Percentiles rank a stretch among this genome's conserved stretches.
Conservation (phyloP, 1,140 invertebrate genomes). For the Lethocerus indicus region DNA sequence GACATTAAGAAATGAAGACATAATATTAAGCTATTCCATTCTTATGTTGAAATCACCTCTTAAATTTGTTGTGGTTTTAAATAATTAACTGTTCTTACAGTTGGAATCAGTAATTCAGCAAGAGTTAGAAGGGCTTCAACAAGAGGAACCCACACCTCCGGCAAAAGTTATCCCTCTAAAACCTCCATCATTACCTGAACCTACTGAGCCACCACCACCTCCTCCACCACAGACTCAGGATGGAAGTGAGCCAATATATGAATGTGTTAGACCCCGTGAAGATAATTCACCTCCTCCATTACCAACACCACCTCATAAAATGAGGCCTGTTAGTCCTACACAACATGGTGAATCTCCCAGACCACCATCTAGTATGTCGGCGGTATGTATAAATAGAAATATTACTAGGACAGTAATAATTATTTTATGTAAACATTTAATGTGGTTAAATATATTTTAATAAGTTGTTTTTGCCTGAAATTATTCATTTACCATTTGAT, state of each 20-base stretch:
- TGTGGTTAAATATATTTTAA: too few species aligned
- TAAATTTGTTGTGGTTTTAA: not conserved
- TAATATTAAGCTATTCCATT: too few species aligned
- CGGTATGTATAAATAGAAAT: constrained; percentile 15
- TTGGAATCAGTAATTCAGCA: constrained; percentile 42
- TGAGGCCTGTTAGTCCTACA: constrained; percentile 22
- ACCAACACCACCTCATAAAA: constrained; percentile 26
- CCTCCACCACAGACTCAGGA: constrained; percentile 29
- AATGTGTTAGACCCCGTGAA: constrained; percentile 55
- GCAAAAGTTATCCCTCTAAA: constrained; percentile 10
- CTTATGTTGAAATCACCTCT: too few species aligned
- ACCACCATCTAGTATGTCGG: constrained; percentile 19
- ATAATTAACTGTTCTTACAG: constrained; percentile 14
- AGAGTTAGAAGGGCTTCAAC: constrained; percentile 24
- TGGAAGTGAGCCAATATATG: constrained; percentile 61
- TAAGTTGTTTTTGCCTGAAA: too few species aligned
- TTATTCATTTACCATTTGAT: too few species aligned
- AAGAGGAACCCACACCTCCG: constrained; percentile 10
- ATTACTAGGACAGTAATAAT: not conserved
- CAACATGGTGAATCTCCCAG: constrained; percentile 9
- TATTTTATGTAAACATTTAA: not conserved
- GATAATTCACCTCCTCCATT: constrained; percentile 30
- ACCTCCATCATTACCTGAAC: constrained; percentile 44
- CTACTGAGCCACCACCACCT: constrained; percentile 51
- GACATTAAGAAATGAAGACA: too few species aligned